Evolutionary conservation across 2,113 vertebrate species (phyloP), one percentile per base, ranked within the genome.

Genomic region (Osmerus eperlanus): DNA sequence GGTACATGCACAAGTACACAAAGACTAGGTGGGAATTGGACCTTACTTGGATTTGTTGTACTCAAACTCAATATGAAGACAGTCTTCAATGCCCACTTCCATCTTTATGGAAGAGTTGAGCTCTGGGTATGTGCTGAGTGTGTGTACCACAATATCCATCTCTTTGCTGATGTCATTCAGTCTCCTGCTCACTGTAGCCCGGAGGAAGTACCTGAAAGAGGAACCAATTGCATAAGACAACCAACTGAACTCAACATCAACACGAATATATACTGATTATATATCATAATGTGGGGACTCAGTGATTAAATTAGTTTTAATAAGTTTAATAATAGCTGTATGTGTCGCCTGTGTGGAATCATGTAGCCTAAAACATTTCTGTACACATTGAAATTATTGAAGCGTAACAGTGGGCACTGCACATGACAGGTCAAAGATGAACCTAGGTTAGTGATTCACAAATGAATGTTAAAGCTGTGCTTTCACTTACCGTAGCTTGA

Each of bases 41-140:
- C 32, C 96, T 93, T 91, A 99, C 97, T 99, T 99, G 90, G 97
- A 99, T 83, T 99, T 99, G 88, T 99, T 99, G 78, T 99, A 99
- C 86, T 99, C 97, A 15, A 99, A 99, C 85, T 99, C 97, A 18
- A 99, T 99, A 90, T 99, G 97, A 67, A 99, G 93, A 80, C 97
- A 99, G 71, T 99, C 97, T 83, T 99, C 97, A 0, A 99, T 99
- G 21, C 97, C 97, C 36, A 99, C 97, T 80, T 99, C 97, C 97
- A 99, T 99, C 86, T 97, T 99, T 78, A 99, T 99, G 61, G 97
- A 99, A 11, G 97, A 98, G 88, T 98, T 99, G 82, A 99, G 92
- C 82, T 99, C 97, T 0, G 97, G 96, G 79, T 98, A 93, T 0
- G 97, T 97, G 89, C 96, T 98, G 65, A 99, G 86, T 0, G 97